Base-by-base conservation (phyloP, 2,113 vertebrate species). In the Neofelis nebulosa region DNA sequence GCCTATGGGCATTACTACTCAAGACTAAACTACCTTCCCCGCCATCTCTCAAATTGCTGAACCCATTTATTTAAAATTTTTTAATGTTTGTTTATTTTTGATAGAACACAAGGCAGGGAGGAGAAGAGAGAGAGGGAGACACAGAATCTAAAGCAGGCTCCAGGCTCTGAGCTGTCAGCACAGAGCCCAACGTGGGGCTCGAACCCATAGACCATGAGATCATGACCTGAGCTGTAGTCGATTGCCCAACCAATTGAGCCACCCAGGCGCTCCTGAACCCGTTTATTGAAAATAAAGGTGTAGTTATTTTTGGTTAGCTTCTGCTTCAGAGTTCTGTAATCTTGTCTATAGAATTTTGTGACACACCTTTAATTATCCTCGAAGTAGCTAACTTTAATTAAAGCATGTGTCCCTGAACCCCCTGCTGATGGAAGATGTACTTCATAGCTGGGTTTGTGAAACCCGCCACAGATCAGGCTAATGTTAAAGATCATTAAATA, bases 301-400 rank as follows among this genome's bases (percentile, higher is more conserved):
- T 50, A 55, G 27, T 31, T 78, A 0, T 80, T 92, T 55, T 55
- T 19, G 5, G 66, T 61, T 27, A 95, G 71, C 31, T 57, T 38
- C 19, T 57, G 21, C 57, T 65, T 65, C 69, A n/a, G 91, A 82
- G 45, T 69, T 78, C 80, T 83, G 18, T 65, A 41, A 69, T 50
- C 48, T 74, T 36, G 4, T 63, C 65, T 66, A 1, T 82, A 79
- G 93, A 74, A 89, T 87, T 81, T 66, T 50, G 38, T 13, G 25
- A 48, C 45, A 63, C 29, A 69, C 65, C 82, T 97, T 79, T 95
- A 61, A 95, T 96, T 93, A 86, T 63, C 63, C 80, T 95, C 21
- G 63, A 93, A 93, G 55, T 41, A 48, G 79, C 36, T 63, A 33
- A 63, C 29, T 86, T 86, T 97, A 97, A 95, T 97, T 97, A 83